Evolutionary conservation across 2,797 vertebrate species (phyloP).

Genomic region (Ceyx erithaca): DNA sequence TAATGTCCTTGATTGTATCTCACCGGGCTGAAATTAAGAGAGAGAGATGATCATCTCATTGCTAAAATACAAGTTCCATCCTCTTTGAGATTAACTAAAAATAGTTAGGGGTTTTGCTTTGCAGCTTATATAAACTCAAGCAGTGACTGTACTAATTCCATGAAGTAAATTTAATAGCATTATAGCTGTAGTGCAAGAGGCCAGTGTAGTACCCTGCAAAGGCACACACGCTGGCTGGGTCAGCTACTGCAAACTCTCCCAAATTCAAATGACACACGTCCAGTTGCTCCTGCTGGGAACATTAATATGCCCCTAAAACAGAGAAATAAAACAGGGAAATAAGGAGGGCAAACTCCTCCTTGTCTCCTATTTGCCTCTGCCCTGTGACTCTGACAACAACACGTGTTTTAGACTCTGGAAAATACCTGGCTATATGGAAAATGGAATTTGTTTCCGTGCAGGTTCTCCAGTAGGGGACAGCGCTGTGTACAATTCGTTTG

Average conservation of each 20-base stretch:
- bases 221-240: background rate
- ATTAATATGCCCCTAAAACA: background rate
- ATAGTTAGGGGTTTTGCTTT: constrained; percentile 68
- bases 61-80: constrained; percentile 67
- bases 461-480: constrained; percentile 74
- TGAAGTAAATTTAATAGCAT: constrained; percentile 71
- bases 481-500: constrained; percentile 48
- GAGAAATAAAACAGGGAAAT: background rate
- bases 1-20: constrained; percentile 63
- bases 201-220: background rate
- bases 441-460: background rate
- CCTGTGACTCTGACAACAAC: background rate
- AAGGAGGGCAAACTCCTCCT: background rate
- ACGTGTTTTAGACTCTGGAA: background rate
- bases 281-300: background rate
- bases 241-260: background rate
- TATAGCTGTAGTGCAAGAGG: constrained; percentile 37
- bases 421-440: constrained; percentile 33
- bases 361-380: background rate
- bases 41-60: constrained; percentile 19
- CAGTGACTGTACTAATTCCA: constrained; percentile 64
- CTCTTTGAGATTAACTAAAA: constrained; percentile 71
- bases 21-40: constrained; percentile 36
- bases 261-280: background rate
- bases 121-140: constrained; percentile 64